Conservation (phyloP, 2,888 invertebrate genomes). For the Lasioglossum marginatum region DNA sequence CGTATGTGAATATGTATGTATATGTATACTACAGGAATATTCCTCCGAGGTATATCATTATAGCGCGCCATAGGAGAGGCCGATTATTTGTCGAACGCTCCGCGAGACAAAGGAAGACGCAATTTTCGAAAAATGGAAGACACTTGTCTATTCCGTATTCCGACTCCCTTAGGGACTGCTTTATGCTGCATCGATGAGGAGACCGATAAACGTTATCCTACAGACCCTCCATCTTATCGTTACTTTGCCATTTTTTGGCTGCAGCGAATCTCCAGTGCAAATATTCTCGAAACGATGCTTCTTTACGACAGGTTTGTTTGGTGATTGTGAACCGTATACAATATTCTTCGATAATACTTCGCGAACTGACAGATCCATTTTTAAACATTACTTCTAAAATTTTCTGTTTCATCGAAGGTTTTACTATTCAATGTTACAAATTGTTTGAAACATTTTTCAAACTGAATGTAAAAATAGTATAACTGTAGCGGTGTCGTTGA, state of each 20-base stretch:
- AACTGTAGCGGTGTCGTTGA: not conserved
- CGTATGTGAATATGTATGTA: no score
- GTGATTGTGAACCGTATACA: no score
- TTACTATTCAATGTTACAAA: not conserved
- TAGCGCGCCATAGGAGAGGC: slow-evolving; percentile 47
- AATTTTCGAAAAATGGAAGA: slow-evolving; percentile 25
- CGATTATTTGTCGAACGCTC: slow-evolving; percentile 66
- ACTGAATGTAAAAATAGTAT: not conserved
- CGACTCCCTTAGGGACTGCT: not conserved
- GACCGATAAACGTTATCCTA: not conserved
- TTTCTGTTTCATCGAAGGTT: not conserved
- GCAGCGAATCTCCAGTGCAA: not conserved
- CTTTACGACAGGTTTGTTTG: not conserved
- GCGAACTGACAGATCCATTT: not conserved
- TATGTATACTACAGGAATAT: slow-evolving; percentile 41
- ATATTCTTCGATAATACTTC: no score
- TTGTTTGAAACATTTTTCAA: not conserved
- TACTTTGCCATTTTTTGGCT: not conserved
- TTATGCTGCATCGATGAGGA: not conserved
- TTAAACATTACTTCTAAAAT: not conserved
- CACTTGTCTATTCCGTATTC: not conserved
- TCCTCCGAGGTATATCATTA: slow-evolving; percentile 68
- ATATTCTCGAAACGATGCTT: not conserved
- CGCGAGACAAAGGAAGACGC: slow-evolving; percentile 36
- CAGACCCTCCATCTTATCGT: not conserved